Base-by-base conservation (phyloP, 2,113 vertebrate genomes). In the Oreochromis spilurus region DNA sequence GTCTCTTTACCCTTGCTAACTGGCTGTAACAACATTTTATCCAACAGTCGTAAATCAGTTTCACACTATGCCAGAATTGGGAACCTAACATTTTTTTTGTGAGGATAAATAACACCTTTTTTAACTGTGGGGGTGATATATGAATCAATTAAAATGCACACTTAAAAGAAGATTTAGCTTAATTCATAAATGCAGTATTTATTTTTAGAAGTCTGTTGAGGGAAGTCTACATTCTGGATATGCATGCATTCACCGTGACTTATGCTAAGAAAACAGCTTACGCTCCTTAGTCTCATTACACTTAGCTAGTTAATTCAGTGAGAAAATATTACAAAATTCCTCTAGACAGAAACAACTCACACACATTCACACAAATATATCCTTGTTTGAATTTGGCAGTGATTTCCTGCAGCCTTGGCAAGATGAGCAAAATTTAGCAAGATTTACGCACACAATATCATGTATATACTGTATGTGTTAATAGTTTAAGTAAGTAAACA, bases 41-140 rank as follows among this genome's bases (percentile, higher is more conserved):
- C 84, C 80, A 81, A 80, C 57, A 43, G 85, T 72, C 75, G 62
- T 94, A 95, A 93, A 95, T 94, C 90, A 90, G 78, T 86, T 95
- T 92, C 86, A 95, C 87, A 90, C 84, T 58, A 79, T 58, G 82
- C 58, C 82, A 84, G 34, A 53, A 89, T 89, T 92, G 88, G n/a
- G 60, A 83, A 60, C 67, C 43, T 77, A 84, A 82, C 7, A 3
- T 45, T 65, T 79, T 84, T 14, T 10, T 48, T 82, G 31, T 54
- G 54, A 50, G 60, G 57, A 57, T 24, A 86, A 89, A 88, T 38
- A 85, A 26, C 53, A 52, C 40, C 43, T 29, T 60, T 89, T 83
- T 84, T 17, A 84, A 65, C 79, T 60, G 21, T 8, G 19, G 57
- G 9, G 24, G 79, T 78, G 34, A 84, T 72, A 45, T 55, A 87